Percentiles rank a stretch among this genome's conserved stretches.
Conservation (phyloP, 2,888 invertebrate genomes). For the Polietes domitor region DNA sequence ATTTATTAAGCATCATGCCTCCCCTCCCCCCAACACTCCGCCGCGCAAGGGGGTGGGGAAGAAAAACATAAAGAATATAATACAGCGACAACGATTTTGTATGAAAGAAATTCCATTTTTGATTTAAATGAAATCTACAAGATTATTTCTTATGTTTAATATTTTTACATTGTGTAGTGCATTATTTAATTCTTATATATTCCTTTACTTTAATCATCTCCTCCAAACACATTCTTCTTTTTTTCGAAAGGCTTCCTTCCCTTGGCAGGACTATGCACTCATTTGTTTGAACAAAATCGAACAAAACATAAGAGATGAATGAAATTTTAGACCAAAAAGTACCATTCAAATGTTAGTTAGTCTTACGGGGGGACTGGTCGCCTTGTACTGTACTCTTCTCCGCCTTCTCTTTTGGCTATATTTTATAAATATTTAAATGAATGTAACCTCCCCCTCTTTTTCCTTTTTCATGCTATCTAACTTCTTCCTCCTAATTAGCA, state of each 20-base stretch:
- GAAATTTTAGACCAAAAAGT: background rate
- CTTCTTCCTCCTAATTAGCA: slow-evolving; percentile 35
- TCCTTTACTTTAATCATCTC: background rate
- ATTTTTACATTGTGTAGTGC: background rate
- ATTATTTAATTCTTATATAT: slow-evolving; percentile 1
- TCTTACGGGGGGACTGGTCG: background rate
- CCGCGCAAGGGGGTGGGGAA: too few relatives aligned
- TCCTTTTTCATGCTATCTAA: background rate
- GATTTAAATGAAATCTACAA: slow-evolving; percentile 6
- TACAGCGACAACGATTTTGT: background rate
- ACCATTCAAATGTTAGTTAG: background rate
- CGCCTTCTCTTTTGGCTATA: slow-evolving; percentile 29
- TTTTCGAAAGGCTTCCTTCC: background rate
- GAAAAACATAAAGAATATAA: background rate
- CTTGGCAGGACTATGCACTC: background rate
- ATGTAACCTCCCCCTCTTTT: slow-evolving; percentile 27
- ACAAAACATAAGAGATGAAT: background rate
- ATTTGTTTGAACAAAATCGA: background rate
- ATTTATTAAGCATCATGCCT: slow-evolving; percentile 35
- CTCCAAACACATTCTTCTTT: background rate
- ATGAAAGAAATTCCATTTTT: slow-evolving; percentile 20
- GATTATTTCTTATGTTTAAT: slow-evolving; percentile 1
- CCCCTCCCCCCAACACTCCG: background rate
- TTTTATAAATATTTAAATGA: slow-evolving; percentile 54
- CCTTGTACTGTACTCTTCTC: background rate